Evolutionary conservation across 2,888 invertebrate species (phyloP).

Genomic region (Pandemis cinnamomeana): DNA sequence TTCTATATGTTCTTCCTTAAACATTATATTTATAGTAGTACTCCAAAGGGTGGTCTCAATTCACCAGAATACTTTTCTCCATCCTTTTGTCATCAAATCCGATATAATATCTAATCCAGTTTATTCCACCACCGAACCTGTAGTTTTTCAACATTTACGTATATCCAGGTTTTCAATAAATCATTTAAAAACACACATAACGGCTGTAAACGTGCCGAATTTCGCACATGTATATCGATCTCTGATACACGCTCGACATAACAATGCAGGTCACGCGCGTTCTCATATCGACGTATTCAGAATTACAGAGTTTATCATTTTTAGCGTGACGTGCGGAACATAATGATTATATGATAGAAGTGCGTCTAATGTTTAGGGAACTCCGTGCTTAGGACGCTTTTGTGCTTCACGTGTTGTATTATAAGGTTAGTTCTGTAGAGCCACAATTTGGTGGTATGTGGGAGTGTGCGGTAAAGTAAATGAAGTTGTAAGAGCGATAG

Average conservation of each 20-base stretch:
- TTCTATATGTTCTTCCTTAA: no score
- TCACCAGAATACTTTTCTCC: no score
- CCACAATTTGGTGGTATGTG: not conserved
- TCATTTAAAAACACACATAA: conserved; percentile 16
- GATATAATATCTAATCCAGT: no score
- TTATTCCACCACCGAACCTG: not conserved
- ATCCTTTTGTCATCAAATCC: no score
- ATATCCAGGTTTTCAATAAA: not conserved
- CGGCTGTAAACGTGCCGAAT: not conserved
- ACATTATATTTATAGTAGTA: no score
- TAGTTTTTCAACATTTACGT: not conserved
- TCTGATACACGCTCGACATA: conserved; percentile 4
- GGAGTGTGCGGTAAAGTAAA: not conserved
- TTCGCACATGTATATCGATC: conserved; percentile 1
- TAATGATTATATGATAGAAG: conserved; percentile 15
- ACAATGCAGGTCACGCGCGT: conserved; percentile 13
- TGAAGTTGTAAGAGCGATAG: not conserved
- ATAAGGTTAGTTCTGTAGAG: not conserved
- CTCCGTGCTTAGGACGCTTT: not conserved
- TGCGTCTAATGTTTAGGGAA: not conserved
- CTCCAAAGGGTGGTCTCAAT: no score
- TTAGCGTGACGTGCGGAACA: conserved; percentile 10
- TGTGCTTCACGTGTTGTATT: no score
- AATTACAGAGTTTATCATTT: conserved; percentile 21
- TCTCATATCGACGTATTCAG: conserved; percentile 20